These are phyloP conservation scores for Carettochelys insculpta DNA, from an alignment of 2,113 vertebrate species.

Conservation along the genomic window DNA sequence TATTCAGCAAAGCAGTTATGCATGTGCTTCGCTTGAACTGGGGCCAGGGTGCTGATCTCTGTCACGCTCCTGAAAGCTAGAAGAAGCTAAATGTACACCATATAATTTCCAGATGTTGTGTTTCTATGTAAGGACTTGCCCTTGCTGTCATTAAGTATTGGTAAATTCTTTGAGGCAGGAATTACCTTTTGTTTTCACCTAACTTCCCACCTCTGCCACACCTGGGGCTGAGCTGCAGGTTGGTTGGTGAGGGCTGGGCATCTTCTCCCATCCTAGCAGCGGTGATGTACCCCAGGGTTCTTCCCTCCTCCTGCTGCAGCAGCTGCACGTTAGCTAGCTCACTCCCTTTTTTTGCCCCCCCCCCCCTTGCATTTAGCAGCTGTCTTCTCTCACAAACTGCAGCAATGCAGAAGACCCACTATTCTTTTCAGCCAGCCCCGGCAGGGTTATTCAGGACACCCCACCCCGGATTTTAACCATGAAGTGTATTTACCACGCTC, in stretches of 20 bases:
- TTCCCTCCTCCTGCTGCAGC: too few species aligned
- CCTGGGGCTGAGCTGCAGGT: too few species aligned
- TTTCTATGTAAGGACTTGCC: neutral
- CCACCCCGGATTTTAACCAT: accelerated
- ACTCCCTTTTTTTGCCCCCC: too few species aligned
- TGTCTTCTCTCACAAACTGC: constrained; percentile 10
- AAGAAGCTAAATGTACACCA: neutral
- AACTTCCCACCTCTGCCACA: too few species aligned
- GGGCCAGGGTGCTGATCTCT: accelerated
- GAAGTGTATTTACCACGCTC: neutral
- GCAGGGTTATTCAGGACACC: neutral
- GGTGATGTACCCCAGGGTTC: too few species aligned
- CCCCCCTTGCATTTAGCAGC: constrained; percentile 64
- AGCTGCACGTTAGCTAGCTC: too few species aligned
- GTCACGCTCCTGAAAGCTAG: too few species aligned
- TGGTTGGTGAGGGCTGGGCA: too few species aligned
- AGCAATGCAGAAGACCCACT: constrained; percentile 44
- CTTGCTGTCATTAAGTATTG: neutral
- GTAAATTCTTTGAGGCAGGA: neutral
- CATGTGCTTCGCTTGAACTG: neutral
- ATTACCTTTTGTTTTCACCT: accelerated
- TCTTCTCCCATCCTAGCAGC: too few species aligned
- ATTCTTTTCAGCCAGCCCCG: constrained; percentile 24
- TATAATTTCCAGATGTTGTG: neutral
- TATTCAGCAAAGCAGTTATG: neutral